Conservation (phyloP, 1,140 invertebrate species). For the Riptortus pedestris region DNA sequence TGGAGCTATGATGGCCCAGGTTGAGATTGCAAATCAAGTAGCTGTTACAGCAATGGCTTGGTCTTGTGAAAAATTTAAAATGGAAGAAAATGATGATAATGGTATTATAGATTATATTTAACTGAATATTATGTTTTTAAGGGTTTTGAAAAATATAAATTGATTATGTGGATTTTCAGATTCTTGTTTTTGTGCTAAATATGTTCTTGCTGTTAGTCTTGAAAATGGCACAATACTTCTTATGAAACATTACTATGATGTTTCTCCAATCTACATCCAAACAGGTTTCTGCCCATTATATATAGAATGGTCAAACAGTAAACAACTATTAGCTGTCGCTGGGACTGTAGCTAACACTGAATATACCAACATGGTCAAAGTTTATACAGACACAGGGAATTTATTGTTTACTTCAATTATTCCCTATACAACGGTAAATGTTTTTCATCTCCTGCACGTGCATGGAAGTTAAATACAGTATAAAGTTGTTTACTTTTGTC, state of each 20-base stretch:
- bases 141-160: neutral
- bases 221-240: slow-evolving; percentile 80
- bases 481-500: too few species aligned
- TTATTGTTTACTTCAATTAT: slow-evolving; percentile 64
- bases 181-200: slow-evolving; percentile 37
- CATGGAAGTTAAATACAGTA: neutral
- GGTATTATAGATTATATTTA: neutral
- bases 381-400: slow-evolving; percentile 64
- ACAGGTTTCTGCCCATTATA: slow-evolving; percentile 69
- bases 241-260: slow-evolving; percentile 83
- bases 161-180: slow-evolving; percentile 14
- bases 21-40: slow-evolving; percentile 65
- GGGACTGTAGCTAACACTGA: slow-evolving; percentile 50
- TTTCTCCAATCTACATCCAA: slow-evolving; percentile 71
- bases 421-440: slow-evolving; percentile 56
- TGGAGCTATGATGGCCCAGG: slow-evolving; percentile 86
- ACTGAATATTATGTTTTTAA: neutral
- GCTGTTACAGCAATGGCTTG: slow-evolving; percentile 84
- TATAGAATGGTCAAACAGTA: slow-evolving; percentile 93
- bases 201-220: slow-evolving; percentile 77
- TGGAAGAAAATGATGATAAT: slow-evolving; percentile 79
- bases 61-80: slow-evolving; percentile 96
- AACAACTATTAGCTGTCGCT: slow-evolving; percentile 83
- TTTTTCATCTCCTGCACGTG: neutral
- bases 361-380: slow-evolving; percentile 60